phyloP scores from a whole-genome alignment of 2,113 vertebrate genomes.

The Anas platyrhynchos region DNA sequence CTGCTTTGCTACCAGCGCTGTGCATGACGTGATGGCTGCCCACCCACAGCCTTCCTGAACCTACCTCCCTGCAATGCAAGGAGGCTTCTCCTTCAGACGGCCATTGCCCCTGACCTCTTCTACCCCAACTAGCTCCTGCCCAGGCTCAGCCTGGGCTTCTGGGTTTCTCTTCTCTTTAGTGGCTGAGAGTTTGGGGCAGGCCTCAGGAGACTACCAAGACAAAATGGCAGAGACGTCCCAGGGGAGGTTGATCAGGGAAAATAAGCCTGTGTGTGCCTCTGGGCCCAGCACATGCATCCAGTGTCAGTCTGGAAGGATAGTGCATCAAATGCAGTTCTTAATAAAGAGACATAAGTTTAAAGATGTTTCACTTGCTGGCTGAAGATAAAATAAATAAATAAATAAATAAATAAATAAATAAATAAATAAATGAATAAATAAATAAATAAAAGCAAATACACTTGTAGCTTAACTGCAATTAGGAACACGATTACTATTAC shows the following conservation, averaged over 20 bases:
- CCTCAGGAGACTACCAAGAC: background rate
- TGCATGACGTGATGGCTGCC: background rate
- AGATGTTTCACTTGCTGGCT: background rate
- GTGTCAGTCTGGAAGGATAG: background rate
- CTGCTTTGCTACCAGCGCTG: background rate
- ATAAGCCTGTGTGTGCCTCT: background rate
- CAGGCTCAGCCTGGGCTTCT: background rate
- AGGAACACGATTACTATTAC: background rate
- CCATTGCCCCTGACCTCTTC: background rate
- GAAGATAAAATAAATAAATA: background rate
- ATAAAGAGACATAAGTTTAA: background rate
- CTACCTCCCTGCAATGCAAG: background rate
- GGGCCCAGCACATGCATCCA: rapidly evolving
- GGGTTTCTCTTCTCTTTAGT: background rate
- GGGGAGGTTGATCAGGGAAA: background rate
- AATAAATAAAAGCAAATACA: background rate
- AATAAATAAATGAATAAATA: background rate
- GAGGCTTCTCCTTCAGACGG: background rate
- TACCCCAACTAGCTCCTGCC: background rate
- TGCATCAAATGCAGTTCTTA: background rate
- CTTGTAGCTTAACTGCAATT: background rate
- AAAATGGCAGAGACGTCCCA: background rate
- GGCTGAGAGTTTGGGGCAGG: background rate
- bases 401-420: background rate
- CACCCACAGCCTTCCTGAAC: background rate